Percentiles rank a stretch among this genome's conserved stretches.
Conservation (phyloP, 2,888 invertebrate species). For the Dicyrtoma fusca region DNA sequence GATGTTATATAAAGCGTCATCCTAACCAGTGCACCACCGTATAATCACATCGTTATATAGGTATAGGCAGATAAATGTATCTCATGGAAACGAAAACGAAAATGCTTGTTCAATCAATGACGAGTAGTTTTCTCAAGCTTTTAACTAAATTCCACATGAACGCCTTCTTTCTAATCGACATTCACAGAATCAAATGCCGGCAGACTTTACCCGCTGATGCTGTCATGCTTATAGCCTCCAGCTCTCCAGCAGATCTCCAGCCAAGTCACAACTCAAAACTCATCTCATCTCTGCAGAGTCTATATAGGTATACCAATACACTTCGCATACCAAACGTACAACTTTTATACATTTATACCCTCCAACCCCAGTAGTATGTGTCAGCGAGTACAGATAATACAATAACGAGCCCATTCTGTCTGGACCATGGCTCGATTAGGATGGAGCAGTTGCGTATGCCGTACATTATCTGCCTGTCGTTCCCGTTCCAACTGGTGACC, state of each 20-base stretch:
- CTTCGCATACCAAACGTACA: no score
- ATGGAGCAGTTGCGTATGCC: no score
- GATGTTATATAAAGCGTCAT: background rate
- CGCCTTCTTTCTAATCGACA: conserved; percentile 35
- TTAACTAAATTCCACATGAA: conserved; percentile 48
- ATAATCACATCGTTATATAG: background rate
- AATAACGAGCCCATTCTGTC: background rate
- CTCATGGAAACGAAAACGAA: no score
- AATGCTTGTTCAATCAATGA: conserved; percentile 40
- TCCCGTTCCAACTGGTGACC: background rate
- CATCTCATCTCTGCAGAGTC: no score
- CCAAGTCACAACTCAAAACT: no score
- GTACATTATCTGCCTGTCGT: no score
- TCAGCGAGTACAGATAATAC: no score
- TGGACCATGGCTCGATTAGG: background rate
- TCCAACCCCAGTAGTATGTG: no score
- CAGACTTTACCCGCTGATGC: conserved; percentile 16
- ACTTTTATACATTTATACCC: no score
- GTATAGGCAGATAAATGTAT: no score
- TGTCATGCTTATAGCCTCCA: conserved; percentile 6
- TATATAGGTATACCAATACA: no score
- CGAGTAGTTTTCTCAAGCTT: conserved; percentile 47
- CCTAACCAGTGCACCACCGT: background rate
- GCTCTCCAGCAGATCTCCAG: background rate
- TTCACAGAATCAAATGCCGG: conserved; percentile 16